A percentile compares a stretch with the other conserved stretches of the same genome.
Evolutionary conservation across 2,888 invertebrate genomes (phyloP).

Genomic region (Alloplasta piceator): DNA sequence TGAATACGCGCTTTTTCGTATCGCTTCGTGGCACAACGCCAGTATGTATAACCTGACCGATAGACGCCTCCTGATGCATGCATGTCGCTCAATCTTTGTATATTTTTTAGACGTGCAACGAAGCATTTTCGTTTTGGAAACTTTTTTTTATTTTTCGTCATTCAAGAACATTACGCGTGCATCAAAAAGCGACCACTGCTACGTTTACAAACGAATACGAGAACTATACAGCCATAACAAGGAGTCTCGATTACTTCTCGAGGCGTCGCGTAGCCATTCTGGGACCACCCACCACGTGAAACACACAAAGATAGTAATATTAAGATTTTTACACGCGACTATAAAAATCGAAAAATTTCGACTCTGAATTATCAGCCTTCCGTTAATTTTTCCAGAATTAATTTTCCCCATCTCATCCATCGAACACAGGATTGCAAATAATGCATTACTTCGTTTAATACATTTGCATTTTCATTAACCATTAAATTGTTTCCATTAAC

Average conservation of each 20-base stretch:
- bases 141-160: constrained; percentile 18
- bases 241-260: constrained; percentile 44
- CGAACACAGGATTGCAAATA: too few relatives aligned
- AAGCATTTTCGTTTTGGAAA: constrained; percentile 2
- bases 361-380: too few relatives aligned
- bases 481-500: too few relatives aligned
- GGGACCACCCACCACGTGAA: constrained; percentile 52
- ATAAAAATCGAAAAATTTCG: neutral
- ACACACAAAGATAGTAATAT: neutral
- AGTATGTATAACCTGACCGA: constrained; percentile 12
- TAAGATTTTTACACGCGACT: neutral
- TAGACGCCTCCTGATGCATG: constrained; percentile 7
- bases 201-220: constrained; percentile 40
- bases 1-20: constrained; percentile 9
- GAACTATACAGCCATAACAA: constrained; percentile 58
- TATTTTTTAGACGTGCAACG: neutral
- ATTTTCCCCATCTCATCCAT: too few relatives aligned
- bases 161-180: constrained; percentile 19
- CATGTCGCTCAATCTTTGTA: neutral
- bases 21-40: constrained; percentile 19
- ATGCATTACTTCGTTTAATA: too few relatives aligned
- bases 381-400: too few relatives aligned
- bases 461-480: too few relatives aligned
- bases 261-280: constrained; percentile 16
- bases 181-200: constrained; percentile 27